Evolutionary conservation across 2,888 invertebrate genomes (phyloP), one percentile per base, ranked within the genome.

Genomic region (Euclidia mi): DNA sequence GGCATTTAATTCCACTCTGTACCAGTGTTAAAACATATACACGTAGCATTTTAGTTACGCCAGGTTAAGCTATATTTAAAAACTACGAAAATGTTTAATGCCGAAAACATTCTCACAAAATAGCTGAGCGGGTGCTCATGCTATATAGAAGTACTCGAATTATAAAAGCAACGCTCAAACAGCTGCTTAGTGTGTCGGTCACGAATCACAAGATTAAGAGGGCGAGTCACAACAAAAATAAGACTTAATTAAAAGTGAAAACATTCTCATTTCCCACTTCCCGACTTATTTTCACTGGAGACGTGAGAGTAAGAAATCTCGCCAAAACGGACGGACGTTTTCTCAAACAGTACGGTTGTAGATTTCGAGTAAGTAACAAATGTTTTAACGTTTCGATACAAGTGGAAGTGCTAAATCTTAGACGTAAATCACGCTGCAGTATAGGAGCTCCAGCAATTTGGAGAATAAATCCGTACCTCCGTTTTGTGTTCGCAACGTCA

Each of bases 311-410:
- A 65, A 81, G 79, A 84, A 82, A 82, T 82, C 77, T 72, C 46
- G 47, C 45, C 52, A 49, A 64, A 71, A n/a, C n/a, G n/a, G n/a
- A 56, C 64, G 60, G 76, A 80, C 70, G 55, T 74, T 78, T 73
- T 77, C 74, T 61, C 71, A 77, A 71, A 79, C 75, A 68, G 67
- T 69, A 69, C 53, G 68, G 74, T 78, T 81, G 79, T 84, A 86
- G 79, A 82, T 84, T 81, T 76, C 78, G 68, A 84, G 84, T 84
- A 82, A 82, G 84, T 84, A 88, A 86, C 87, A 88, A 89, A 89
- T 88, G 88, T 82, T 87, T 85, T 82, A 86, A 81, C 87, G 79
- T 89, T 88, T 83, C 88, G 84, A 89, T 90, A 88, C 88, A 86
- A 89, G 85, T 86, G 86, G 85, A 86, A 86, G 85, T 85, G 82